These are phyloP conservation scores for Drosophila azteca DNA, from an alignment of 1,140 invertebrate species.

Conservation along the genomic window DNA sequence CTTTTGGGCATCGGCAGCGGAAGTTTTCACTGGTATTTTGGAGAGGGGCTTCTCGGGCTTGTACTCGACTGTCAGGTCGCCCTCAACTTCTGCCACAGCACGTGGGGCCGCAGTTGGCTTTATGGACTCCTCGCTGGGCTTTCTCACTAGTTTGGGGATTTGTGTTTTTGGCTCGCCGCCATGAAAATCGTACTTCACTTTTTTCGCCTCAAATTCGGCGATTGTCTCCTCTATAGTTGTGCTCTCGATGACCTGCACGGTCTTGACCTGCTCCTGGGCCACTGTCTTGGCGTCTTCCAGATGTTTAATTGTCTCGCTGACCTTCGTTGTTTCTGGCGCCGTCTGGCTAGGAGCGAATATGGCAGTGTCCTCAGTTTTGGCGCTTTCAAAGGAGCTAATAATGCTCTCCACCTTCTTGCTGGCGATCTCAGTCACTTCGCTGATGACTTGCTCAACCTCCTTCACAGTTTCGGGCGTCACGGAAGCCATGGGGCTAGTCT, in stretches of 20 bases:
- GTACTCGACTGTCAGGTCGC: slow-evolving; percentile 42
- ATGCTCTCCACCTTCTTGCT: slow-evolving; percentile 72
- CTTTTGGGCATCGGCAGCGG: slow-evolving; percentile 27
- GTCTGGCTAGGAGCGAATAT: slow-evolving; percentile 18
- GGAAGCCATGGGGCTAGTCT: slow-evolving; percentile 56
- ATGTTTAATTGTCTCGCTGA: slow-evolving; percentile 73
- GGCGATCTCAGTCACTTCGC: slow-evolving; percentile 67
- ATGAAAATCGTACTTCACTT: slow-evolving; percentile 76
- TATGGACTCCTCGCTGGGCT: slow-evolving; percentile 50
- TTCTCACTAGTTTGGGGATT: slow-evolving; percentile 66
- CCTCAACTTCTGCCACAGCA: slow-evolving; percentile 51
- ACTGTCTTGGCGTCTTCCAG: slow-evolving; percentile 58
- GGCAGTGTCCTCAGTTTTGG: slow-evolving; percentile 33
- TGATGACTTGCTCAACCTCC: slow-evolving; percentile 64
- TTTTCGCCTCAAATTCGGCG: slow-evolving; percentile 78
- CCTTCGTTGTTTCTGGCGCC: slow-evolving; percentile 53
- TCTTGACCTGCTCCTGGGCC: slow-evolving; percentile 50
- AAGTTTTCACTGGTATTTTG: slow-evolving; percentile 66
- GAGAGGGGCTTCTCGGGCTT: slow-evolving; percentile 62
- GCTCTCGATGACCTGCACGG: slow-evolving; percentile 52
- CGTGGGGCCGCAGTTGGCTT: slow-evolving; percentile 72
- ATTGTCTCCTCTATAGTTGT: slow-evolving; percentile 77
- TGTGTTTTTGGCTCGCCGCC: slow-evolving; percentile 73
- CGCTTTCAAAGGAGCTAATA: slow-evolving; percentile 65
- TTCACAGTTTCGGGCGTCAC: slow-evolving; percentile 59